phyloP scores from a whole-genome alignment of 2,113 vertebrate species.

The Pterocles burchelli region DNA sequence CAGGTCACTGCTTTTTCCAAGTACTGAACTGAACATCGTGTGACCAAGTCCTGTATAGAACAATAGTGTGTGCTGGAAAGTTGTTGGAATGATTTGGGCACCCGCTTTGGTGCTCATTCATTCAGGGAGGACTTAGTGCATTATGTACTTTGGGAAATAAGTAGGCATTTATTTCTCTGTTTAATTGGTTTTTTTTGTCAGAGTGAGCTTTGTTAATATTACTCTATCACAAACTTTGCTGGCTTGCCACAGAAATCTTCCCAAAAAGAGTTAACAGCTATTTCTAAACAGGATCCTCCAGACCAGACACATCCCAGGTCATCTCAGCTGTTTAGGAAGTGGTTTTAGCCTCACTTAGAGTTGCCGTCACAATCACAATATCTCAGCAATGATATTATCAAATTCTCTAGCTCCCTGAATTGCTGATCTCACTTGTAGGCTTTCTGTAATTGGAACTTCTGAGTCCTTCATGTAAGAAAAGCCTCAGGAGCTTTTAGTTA shows the following conservation, averaged over 20 bases:
- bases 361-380: not conserved
- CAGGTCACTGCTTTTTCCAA: not conserved
- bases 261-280: not conserved
- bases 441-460: not conserved
- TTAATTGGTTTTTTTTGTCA: not conserved
- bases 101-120: not conserved
- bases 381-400: not conserved
- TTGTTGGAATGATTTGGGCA: not conserved
- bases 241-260: not conserved
- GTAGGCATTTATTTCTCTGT: not conserved
- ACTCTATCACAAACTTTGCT: not conserved
- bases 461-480: not conserved
- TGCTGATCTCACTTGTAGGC: not conserved
- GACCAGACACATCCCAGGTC: not conserved
- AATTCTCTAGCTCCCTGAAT: not conserved
- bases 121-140: not conserved
- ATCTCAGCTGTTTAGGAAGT: not conserved
- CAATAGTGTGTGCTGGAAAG: not conserved
- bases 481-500: not conserved
- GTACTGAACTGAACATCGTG: not conserved
- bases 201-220: not conserved
- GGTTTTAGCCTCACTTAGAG: not conserved
- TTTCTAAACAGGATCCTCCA: not conserved
- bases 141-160: not conserved
- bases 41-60: not conserved